phyloP scores from a whole-genome alignment of 2,888 invertebrate genomes.

The Netelia inedita region DNA sequence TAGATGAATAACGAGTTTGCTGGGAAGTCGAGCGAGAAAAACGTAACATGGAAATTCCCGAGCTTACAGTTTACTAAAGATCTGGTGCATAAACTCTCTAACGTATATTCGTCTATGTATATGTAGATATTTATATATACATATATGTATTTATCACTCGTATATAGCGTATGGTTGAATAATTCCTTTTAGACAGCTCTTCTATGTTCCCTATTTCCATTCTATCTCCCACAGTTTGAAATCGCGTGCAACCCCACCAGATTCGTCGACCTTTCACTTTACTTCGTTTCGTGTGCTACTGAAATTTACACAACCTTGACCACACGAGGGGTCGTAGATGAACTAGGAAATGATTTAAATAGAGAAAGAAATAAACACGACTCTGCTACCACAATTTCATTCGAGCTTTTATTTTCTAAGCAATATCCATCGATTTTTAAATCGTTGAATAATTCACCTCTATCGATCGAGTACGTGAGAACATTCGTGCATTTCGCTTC shows the following conservation, averaged over 20 bases:
- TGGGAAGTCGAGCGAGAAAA: background rate
- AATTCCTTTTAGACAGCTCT: slow-evolving; percentile 12
- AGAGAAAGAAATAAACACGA: background rate
- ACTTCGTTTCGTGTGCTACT: slow-evolving; percentile 30
- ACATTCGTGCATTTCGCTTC: background rate
- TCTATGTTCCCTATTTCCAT: background rate
- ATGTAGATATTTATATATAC: slow-evolving; percentile 2
- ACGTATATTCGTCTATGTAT: background rate
- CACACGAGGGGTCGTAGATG: slow-evolving; percentile 23
- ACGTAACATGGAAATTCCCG: background rate
- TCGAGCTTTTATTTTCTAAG: no score
- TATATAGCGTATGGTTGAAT: background rate
- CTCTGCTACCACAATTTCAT: background rate
- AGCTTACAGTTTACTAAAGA: background rate
- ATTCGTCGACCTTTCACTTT: slow-evolving; percentile 54
- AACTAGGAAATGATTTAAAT: slow-evolving; percentile 23
- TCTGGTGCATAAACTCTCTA: background rate
- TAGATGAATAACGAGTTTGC: slow-evolving; percentile 23
- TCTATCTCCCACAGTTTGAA: slow-evolving; percentile 11
- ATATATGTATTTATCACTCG: background rate
- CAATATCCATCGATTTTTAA: no score
- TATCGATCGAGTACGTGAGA: background rate
- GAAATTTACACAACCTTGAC: slow-evolving; percentile 49
- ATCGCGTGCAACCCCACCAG: slow-evolving; percentile 47
- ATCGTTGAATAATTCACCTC: background rate